A percentile compares a stretch with the other conserved stretches of the same genome.
These are phyloP conservation scores for Eupithecia centaureata DNA, from an alignment of 2,888 invertebrate genomes.

Conservation along the genomic window DNA sequence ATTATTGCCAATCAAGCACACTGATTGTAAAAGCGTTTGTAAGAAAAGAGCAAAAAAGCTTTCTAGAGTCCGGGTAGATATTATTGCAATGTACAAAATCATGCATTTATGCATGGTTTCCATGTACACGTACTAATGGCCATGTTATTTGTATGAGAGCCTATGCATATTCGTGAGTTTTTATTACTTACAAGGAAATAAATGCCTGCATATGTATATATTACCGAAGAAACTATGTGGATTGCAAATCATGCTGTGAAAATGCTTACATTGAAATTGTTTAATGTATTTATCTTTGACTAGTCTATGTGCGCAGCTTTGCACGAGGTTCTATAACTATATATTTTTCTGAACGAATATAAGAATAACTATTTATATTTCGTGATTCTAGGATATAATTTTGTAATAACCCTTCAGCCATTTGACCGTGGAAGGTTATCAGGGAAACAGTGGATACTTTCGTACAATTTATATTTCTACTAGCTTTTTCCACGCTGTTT, in stretches of 20 bases:
- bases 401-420: no score
- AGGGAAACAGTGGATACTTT: no score
- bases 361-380: no score
- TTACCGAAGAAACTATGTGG: neutral
- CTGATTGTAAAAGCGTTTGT: neutral
- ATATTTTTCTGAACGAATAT: no score
- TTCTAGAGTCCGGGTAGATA: conserved; percentile 39
- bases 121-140: conserved; percentile 30
- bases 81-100: conserved; percentile 46
- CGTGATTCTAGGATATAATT: no score
- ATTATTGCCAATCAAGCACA: neutral
- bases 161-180: conserved; percentile 19
- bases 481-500: no score
- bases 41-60: neutral
- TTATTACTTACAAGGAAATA: conserved; percentile 5
- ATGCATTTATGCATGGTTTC: conserved; percentile 45
- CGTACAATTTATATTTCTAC: no score
- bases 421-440: no score
- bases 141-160: conserved; percentile 27
- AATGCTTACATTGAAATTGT: neutral
- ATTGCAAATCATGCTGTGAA: neutral
- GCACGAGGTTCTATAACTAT: no score
- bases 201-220: neutral
- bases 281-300: no score
- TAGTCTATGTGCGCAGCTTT: no score